Evolutionary conservation across 2,113 vertebrate species (phyloP).

Genomic region (Myxocyprinus asiaticus): DNA sequence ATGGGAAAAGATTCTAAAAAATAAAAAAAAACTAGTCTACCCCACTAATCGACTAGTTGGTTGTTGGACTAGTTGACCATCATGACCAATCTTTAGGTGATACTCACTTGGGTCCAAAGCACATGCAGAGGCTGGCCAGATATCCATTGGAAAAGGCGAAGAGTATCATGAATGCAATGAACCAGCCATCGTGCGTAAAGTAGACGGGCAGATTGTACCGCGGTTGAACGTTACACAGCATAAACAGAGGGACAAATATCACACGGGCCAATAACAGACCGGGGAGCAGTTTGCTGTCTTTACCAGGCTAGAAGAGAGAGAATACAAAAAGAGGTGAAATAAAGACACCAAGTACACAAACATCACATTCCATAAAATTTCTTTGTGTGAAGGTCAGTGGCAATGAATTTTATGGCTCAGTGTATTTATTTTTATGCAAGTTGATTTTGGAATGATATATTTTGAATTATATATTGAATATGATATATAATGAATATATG

Average conservation of each 20-base stretch:
- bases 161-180: conserved; percentile 82
- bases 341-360: too few species aligned
- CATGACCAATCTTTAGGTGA: background rate
- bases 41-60: too few species aligned
- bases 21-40: too few species aligned
- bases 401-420: too few species aligned
- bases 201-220: conserved; percentile 63
- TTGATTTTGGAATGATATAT: too few species aligned
- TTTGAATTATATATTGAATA: too few species aligned
- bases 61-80: too few species aligned
- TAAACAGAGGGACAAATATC: conserved; percentile 86
- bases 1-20: too few species aligned
- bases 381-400: too few species aligned
- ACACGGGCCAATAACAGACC: conserved; percentile 74
- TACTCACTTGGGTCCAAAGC: conserved; percentile 91
- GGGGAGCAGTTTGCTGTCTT: conserved; percentile 81
- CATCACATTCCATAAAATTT: too few species aligned
- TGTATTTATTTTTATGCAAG: too few species aligned
- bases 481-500: too few species aligned
- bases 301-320: conserved; percentile 74
- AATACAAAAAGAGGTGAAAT: background rate
- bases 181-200: conserved; percentile 83
- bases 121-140: conserved; percentile 91
- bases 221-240: conserved; percentile 83
- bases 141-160: conserved; percentile 91